A percentile compares a stretch with the other conserved stretches of the same genome.
Evolutionary conservation across 2,888 invertebrate genomes (phyloP).

Genomic region (Xestia ashworthii): DNA sequence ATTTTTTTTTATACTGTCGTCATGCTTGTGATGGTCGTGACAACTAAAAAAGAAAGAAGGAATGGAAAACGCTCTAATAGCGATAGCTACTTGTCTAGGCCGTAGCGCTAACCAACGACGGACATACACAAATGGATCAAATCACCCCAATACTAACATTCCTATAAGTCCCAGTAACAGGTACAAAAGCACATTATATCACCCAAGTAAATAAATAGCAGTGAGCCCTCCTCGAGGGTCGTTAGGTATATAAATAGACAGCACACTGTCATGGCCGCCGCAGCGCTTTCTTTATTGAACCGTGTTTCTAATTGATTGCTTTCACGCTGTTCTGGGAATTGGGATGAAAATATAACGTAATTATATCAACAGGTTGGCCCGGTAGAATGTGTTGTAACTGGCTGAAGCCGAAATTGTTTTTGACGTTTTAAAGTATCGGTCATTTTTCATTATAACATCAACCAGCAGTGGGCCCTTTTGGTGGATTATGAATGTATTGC

Average conservation of each 20-base stretch:
- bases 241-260: conserved; percentile 51
- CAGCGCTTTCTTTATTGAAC: conserved; percentile 41
- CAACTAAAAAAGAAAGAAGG: neutral
- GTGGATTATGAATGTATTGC: neutral
- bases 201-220: conserved; percentile 36
- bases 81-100: neutral
- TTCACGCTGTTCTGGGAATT: conserved; percentile 42
- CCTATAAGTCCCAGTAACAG: conserved; percentile 6
- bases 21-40: neutral
- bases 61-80: neutral
- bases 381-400: neutral
- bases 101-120: neutral
- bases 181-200: conserved; percentile 19
- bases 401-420: neutral
- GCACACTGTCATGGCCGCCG: conserved; percentile 52
- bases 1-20: too few species aligned
- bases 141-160: neutral
- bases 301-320: conserved; percentile 42
- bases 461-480: neutral
- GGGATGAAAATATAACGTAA: conserved; percentile 29
- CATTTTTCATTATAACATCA: too few species aligned
- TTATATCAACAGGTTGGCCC: conserved; percentile 36
- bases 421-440: neutral
- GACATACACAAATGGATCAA: neutral
- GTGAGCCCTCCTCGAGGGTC: conserved; percentile 34